Percentiles rank a stretch among this genome's conserved stretches.
Conservation (phyloP, 2,113 vertebrate species). For the Lethenteron reissneri region DNA sequence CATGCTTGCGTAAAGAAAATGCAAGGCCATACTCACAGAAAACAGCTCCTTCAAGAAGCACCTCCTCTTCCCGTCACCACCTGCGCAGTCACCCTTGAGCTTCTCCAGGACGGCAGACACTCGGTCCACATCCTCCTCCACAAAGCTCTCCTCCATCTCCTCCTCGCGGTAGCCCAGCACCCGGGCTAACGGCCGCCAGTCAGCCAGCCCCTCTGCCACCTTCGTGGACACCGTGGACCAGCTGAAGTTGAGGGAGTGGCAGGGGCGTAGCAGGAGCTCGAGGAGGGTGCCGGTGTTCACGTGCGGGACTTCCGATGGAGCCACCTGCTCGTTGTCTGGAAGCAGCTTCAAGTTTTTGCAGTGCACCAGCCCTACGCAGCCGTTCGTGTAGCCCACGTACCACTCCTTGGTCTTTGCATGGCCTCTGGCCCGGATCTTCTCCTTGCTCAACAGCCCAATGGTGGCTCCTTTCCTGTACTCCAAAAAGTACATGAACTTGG, state of each 20-base stretch:
- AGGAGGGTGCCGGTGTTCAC: constrained; percentile 44
- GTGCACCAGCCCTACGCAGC: constrained; percentile 56
- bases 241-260: constrained; percentile 80
- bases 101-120: constrained; percentile 57
- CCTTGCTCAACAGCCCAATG: constrained; percentile 53
- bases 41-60: constrained; percentile 72
- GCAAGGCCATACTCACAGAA: constrained; percentile 33
- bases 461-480: constrained; percentile 94
- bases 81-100: constrained; percentile 79
- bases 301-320: constrained; percentile 25
- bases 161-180: constrained; percentile 45
- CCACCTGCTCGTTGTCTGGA: constrained; percentile 52
- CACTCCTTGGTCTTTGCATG: constrained; percentile 80
- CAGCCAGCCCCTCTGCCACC: constrained; percentile 47
- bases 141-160: constrained; percentile 24
- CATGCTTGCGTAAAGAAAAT: too few relatives aligned
- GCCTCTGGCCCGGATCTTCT: constrained; percentile 57
- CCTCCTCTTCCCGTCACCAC: constrained; percentile 28
- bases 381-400: constrained; percentile 65
- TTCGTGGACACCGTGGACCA: constrained; percentile 60
- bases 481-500: constrained; percentile 64
- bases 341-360: constrained; percentile 77
- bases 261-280: constrained; percentile 51
- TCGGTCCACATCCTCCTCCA: constrained; percentile 47
- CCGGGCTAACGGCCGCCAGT: constrained; percentile 55